Evolutionary conservation across 2,113 vertebrate genomes (phyloP).

Genomic region (Colossoma macropomum): DNA sequence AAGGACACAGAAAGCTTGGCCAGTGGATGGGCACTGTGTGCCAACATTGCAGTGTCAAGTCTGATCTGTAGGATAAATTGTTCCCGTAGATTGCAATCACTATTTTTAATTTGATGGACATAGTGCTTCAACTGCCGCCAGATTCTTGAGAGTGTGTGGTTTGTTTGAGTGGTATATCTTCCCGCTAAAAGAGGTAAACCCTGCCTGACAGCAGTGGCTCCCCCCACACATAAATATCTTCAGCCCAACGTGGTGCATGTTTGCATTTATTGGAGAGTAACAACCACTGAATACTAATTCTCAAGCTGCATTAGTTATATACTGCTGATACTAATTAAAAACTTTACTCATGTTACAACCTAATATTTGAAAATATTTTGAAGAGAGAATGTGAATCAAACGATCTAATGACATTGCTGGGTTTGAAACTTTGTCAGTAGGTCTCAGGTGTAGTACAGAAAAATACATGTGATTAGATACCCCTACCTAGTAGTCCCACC

Average conservation of each 20-base stretch:
- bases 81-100: slow-evolving; percentile 25
- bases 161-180: slow-evolving; percentile 40
- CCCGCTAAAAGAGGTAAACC: slow-evolving; percentile 26
- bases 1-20: slow-evolving; percentile 69
- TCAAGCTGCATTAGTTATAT: slow-evolving; percentile 3
- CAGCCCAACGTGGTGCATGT: slow-evolving; percentile 1
- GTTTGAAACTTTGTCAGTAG: background rate
- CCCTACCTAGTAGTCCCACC: too few relatives aligned
- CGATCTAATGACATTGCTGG: background rate
- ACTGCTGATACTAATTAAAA: background rate
- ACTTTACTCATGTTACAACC: background rate
- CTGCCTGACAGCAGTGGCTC: background rate
- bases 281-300: background rate
- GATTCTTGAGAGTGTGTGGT: slow-evolving; percentile 23
- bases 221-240: slow-evolving; percentile 9
- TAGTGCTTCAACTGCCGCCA: slow-evolving; percentile 33
- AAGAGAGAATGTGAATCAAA: too few relatives aligned
- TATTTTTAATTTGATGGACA: slow-evolving; percentile 59
- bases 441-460: too few relatives aligned
- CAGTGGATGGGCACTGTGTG: slow-evolving; percentile 70
- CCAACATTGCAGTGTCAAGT: slow-evolving; percentile 76
- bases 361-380: too few relatives aligned
- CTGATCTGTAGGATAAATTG: slow-evolving; percentile 63
- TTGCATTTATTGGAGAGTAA: background rate
- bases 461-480: too few relatives aligned